Conservation (phyloP, 2,113 vertebrate species). For the Cyphomyrus discorhynchus region DNA sequence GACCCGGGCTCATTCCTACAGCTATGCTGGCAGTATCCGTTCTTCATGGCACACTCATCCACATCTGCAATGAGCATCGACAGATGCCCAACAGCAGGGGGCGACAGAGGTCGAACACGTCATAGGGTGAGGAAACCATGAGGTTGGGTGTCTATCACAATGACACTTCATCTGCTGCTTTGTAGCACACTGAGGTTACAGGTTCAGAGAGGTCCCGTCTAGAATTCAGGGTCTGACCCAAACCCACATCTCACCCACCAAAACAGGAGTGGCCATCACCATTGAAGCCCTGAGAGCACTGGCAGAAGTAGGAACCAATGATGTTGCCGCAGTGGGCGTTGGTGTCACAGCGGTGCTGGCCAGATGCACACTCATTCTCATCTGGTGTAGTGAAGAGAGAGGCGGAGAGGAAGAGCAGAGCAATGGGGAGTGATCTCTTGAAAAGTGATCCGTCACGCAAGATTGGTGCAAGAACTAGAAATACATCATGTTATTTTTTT, state of each 20-base stretch:
- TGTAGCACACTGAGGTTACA: background rate
- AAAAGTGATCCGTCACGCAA: background rate
- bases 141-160: background rate
- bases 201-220: background rate
- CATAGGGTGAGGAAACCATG: background rate
- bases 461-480: background rate
- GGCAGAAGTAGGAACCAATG: conserved; percentile 70
- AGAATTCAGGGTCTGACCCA: too few relatives aligned
- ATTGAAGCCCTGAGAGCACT: conserved; percentile 67
- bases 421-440: background rate
- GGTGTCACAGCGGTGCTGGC: conserved; percentile 55
- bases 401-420: conserved; percentile 17
- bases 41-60: conserved; percentile 57
- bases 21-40: conserved; percentile 57
- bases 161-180: background rate
- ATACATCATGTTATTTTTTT: background rate
- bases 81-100: background rate
- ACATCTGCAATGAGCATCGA: conserved; percentile 47
- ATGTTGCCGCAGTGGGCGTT: conserved; percentile 68
- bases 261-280: conserved; percentile 65
- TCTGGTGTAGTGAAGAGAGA: conserved; percentile 42
- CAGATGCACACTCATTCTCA: conserved; percentile 62
- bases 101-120: background rate
- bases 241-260: conserved; percentile 46
- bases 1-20: conserved; percentile 57